Evolutionary conservation across 2,888 invertebrate species (phyloP), one percentile per base, ranked within the genome.

Genomic region (Drosophila vallismaia): DNA sequence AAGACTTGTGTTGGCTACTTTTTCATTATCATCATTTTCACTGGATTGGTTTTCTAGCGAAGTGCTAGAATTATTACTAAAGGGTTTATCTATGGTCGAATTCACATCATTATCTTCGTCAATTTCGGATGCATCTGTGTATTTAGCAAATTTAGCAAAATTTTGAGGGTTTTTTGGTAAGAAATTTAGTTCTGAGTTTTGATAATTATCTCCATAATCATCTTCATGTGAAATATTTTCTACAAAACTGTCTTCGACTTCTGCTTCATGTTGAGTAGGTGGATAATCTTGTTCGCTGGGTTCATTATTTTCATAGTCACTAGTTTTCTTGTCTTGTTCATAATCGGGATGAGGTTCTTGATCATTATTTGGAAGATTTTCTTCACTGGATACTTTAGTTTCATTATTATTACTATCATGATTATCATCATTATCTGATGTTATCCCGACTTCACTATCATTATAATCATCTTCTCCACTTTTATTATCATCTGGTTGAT

Each of bases 391-490:
- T 5, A n/a, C 7, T 7, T 40, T 9, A 26, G 12, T 51, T 28
- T 28, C 26, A 29, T 10, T n/a, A 29, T 10, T n/a, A 26, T 10
- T 9, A 2, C 5, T 19, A 9, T n/a, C n/a, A 3, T 7, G 24
- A 28, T 12, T 29, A 31, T 38, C 49, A 24, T 5, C n/a, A 29
- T 14, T 42, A n/a, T n/a, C 36, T 10, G 5, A 4, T 33, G 33
- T 4, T 33, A 1, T 10, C 1, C n/a, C 33, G n/a, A 10, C 33
- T 12, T 45, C 19, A 19, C 28, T 33, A 42, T 69, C 58, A 29
- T 33, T n/a, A 12, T 28, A 6, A 5, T 36, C 10, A 3, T 36
- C 45, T 29, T 24, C 19, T 2, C 12, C 38, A 31, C 28, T 29
- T 6, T 14, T 10, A 7, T 44, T 40, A 7, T 5, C n/a, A 36